Base-by-base conservation (phyloP, 2,797 vertebrate genomes). In the Sebastes aleutianus region DNA sequence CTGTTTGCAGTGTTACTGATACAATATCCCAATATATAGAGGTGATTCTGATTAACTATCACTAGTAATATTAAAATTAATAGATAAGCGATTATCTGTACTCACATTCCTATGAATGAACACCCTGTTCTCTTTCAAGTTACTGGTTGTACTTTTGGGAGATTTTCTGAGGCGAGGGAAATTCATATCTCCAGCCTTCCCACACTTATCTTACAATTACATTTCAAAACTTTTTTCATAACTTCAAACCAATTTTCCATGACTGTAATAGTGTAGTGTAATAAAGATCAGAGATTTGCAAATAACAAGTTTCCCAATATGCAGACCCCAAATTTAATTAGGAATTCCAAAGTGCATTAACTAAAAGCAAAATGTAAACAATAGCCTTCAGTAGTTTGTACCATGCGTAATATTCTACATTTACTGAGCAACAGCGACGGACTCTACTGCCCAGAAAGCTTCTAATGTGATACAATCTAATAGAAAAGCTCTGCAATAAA, bases 161-260 rank as follows among this genome's bases (percentile, higher is more conserved):
- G 20, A 34, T 61, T 77, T 53, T 70, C 65, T 34, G 70, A 70
- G 59, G 61, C 53, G 47, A 69, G 29, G 32, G 10, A 75, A 53
- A 56, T 53, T 67, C 2, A 20, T 69, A 31, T 58, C 57, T 34
- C 50, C 20, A 29, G 50, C 66, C 70, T 27, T 36, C 79, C 66
- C 43, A 71, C 61, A 50, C 66, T 29, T 29, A 43, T 31, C 18
- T 39, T 57, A 36, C 20, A 78, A 79, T 84, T 63, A 71, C 31
- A 59, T 80, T 76, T 53, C 3, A 53, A 76, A 80, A 73, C 29
- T 7, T 69, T 76, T 72, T 76, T 76, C 57, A 76, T 76, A 69
- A 47, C 68, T 72, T 76, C 18, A 59, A 74, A 79, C 71, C 61
- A 56, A 34, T 67, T 71, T 71, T 20, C 22, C 29, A 34, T 29